These are phyloP conservation scores for Lepidocyrtoides sp. DNA, from an alignment of 2,888 invertebrate species.

Conservation along the genomic window DNA sequence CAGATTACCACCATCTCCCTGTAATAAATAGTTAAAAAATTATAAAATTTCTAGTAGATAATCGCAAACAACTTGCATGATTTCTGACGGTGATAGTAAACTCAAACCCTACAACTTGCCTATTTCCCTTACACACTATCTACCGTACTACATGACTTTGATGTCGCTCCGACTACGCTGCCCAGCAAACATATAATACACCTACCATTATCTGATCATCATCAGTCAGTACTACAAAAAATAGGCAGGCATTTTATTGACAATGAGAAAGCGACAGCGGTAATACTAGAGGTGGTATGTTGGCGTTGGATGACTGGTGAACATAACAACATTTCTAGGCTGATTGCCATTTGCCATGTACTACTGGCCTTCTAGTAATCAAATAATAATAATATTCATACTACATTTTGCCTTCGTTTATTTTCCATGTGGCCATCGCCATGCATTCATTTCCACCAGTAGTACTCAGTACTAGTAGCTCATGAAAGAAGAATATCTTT, in stretches of 20 bases:
- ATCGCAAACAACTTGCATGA: background rate
- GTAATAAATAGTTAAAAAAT: slow-evolving; percentile 4
- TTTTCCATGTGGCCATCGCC: background rate
- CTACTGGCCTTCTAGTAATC: background rate
- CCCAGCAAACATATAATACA: background rate
- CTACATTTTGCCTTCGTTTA: background rate
- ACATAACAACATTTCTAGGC: background rate
- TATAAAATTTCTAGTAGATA: background rate
- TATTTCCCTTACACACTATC: background rate
- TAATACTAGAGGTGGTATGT: background rate
- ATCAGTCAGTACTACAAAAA: background rate
- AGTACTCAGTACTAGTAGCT: no score
- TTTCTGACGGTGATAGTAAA: background rate
- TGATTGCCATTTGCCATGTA: background rate
- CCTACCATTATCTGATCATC: slow-evolving; percentile 10
- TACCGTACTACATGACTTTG: background rate
- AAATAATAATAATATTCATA: background rate
- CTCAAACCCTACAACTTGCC: background rate
- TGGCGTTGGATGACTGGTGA: background rate
- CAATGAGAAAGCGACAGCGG: slow-evolving; percentile 41
- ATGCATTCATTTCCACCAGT: background rate
- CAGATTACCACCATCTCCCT: slow-evolving; percentile 18
- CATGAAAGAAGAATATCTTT: background rate
- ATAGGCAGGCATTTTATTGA: slow-evolving; percentile 8
- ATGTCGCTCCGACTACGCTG: background rate